Conservation (phyloP, 2,888 invertebrate species). For the Apodemia zela region DNA sequence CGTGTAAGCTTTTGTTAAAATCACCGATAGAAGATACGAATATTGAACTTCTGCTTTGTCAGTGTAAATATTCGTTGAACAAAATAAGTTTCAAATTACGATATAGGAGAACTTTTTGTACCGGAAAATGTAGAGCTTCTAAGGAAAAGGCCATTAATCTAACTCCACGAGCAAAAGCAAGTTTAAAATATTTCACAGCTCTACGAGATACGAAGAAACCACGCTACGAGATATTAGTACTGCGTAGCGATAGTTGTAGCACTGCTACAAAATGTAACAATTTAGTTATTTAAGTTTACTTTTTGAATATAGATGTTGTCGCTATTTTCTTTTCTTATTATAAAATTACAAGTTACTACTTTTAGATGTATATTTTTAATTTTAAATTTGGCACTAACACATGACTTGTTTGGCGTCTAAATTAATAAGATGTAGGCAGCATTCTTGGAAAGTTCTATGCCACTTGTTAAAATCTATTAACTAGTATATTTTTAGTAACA, state of each 20-base stretch:
- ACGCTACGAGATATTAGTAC: constrained; percentile 14
- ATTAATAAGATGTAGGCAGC: too few relatives aligned
- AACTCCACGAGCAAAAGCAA: constrained; percentile 10
- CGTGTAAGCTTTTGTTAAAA: too few relatives aligned
- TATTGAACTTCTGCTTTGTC: too few relatives aligned
- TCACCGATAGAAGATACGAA: too few relatives aligned
- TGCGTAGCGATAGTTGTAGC: constrained; percentile 10
- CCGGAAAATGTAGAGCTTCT: constrained; percentile 7
- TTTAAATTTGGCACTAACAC: too few relatives aligned
- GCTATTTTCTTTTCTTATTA: background rate
- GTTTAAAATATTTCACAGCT: constrained; percentile 15
- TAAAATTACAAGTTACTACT: too few relatives aligned
- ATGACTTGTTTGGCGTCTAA: too few relatives aligned
- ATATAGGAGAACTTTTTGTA: constrained; percentile 8
- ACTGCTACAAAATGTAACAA: background rate
- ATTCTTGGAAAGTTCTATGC: too few relatives aligned
- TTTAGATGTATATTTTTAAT: too few relatives aligned
- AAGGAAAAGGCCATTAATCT: constrained; percentile 11
- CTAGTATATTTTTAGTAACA: too few relatives aligned
- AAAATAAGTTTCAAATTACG: constrained; percentile 1
- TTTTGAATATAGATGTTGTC: background rate
- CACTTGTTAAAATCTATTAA: too few relatives aligned
- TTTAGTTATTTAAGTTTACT: background rate
- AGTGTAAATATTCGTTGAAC: background rate
- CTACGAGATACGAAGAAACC: constrained; percentile 10